Base-by-base conservation (phyloP, 2,113 vertebrate species). In the Lates calcarifer region DNA sequence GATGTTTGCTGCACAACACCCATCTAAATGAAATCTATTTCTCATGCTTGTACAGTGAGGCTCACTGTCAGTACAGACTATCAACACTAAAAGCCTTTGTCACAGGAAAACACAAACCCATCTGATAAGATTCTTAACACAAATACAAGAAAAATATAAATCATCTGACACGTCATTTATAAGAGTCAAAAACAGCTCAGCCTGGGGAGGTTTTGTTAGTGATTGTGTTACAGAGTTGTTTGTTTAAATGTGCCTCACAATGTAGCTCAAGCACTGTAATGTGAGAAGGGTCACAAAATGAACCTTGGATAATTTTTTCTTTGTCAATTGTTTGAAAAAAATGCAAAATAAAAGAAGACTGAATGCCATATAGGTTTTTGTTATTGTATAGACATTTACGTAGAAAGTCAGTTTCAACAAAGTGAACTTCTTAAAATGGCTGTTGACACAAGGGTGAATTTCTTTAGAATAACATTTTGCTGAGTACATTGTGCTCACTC, bases 91-190 rank as follows among this genome's bases (percentile, higher is more conserved):
- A 60, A 24, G 33, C 26, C n/a, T 39, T 29, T 14, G 58, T 74
- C 29, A 78, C n/a, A 56, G 62, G 18, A 66, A 61, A 77, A 60
- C 3, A 69, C 26, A 70, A 57, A 61, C 2, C n/a, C 15, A 28
- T 76, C 65, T 45, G 79, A 87, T 76, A 60, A 73, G 17, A 13
- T 6, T 53, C 22, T n/a, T 9, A 7, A 75, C 67, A 64, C 20
- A 79, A 62, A 68, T 28, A 29, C 7, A 24, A 67, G n/a, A 15
- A 18, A 67, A 26, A 17, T 31, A 65, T 72, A 20, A 62, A 71
- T 67, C 55, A 63, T 22, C 45, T n/a, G 18, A 60, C 29, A 1
- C 20, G 20, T 43, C 29, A 41, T 2, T 71, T 31, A 74, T 77
- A 74, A 63, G 51, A 79, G 63, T 31, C 45, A 45, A 74, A 61